Evolutionary conservation across 2,888 invertebrate species (phyloP), one percentile per base, ranked within the genome.

Genomic region (Stegana nigrithorax): DNA sequence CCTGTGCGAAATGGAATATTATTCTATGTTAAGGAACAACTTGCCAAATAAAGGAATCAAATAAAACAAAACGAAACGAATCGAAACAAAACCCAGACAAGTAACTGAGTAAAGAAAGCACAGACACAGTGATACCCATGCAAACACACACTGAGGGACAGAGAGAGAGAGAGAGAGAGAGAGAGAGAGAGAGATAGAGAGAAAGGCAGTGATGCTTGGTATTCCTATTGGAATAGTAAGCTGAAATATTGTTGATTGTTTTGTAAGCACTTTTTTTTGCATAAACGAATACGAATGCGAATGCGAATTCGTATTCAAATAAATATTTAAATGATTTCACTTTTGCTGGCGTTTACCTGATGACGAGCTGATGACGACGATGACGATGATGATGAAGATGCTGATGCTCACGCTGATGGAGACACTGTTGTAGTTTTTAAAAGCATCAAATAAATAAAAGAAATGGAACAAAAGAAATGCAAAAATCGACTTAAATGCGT

Each of bases 241-340:
- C 66, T n/a, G 12, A 36, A 36, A 36, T 27, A 36, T 55, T 32
- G 53, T 36, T 75, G 75, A 75, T 75, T 75, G 75, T 75, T 70
- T 75, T 73, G 72, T 64, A 68, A 70, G 72, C 62, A 73, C 74
- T 75, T 69, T n/a, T n/a, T n/a, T 78, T 75, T 75, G 73, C 78
- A 75, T 75, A 75, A 75, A 73, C 78, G 73, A 74, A 72, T 72
- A 67, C 64, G 66, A 69, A 75, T 73, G 66, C 62, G 67, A 66
- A 67, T 60, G 27, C 51, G 66, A 69, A 75, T 73, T 66, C 62
- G 67, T 66, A 67, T 60, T 27, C 51, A 68, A 62, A 67, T 66
- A 55, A 70, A 63, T 64, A 70, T 72, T 71, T 56, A 72, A 70
- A 72, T 70, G 67, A 66, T 62, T 55, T 56, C 53, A 32, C 32